Base-by-base conservation (phyloP, 2,797 vertebrate genomes). In the Gambelia wislizenii region DNA sequence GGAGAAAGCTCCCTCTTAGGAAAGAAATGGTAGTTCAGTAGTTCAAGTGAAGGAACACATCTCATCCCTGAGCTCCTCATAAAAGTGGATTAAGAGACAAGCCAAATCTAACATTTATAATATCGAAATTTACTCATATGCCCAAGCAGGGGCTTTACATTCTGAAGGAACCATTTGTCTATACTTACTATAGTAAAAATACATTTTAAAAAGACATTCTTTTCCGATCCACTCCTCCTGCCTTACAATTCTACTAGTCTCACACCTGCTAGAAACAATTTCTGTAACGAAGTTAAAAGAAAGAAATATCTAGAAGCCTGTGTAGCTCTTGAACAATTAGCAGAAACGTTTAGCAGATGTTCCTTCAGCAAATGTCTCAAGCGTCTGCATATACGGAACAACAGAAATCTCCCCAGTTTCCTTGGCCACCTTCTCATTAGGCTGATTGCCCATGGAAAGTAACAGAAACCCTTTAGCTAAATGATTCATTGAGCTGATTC, bases 41-140 rank as follows among this genome's bases (percentile, higher is more conserved):
- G 4, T 39, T 10, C 69, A 69, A 5, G n/a, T 25, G 12, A 84
- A 10, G 27, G 27, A 61, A 80, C 59, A 69, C 18, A 42, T 88
- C 1, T 85, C 79, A n/a, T 74, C 83, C 0, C 0, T 0, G 0
- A 6, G 75, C 72, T 13, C 81, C 84, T 61, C 82, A 12, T 89
- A 87, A 90, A 12, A 30, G 88, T 67, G 90, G 61, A 69, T 88
- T 85, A 91, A 81, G 2, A 79, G 10, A 70, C n/a, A 79, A 85
- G 6, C 44, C 89, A 91, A 42, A 5, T 81, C 89, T 90, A 87
- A 92, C 82, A 7, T 6, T 72, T 87, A 25, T 56, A n/a, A 77
- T 54, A 30, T 86, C 85, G 85, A 54, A 52, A 76, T 6, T 70
- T 86, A 89, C 77, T 27, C 33, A 79, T 87, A 90, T 54, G 39